phyloP scores from a whole-genome alignment of 2,888 invertebrate species.

The Caenorhabditis drosophilae region DNA sequence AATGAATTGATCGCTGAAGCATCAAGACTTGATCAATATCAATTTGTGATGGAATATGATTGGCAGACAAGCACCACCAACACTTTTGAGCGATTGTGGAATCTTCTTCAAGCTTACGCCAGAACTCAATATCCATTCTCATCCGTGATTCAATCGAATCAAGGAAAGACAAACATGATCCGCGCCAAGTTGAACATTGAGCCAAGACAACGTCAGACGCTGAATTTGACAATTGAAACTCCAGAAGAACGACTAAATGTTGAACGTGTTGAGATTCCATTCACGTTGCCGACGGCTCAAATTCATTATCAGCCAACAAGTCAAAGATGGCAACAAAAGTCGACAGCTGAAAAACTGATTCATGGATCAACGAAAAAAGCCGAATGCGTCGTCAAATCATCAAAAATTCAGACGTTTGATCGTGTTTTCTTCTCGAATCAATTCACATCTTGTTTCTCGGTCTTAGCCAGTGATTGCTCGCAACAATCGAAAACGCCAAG shows the following conservation, averaged over 20 bases:
- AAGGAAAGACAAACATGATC: constrained; percentile 26
- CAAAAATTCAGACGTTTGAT: constrained; percentile 65
- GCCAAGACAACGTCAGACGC: constrained; percentile 33
- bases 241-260: constrained; percentile 32
- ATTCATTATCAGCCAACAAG: constrained; percentile 31
- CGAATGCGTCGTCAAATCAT: constrained; percentile 42
- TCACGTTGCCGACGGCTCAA: constrained; percentile 39
- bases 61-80: constrained; percentile 12
- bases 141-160: constrained; percentile 20
- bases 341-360: constrained; percentile 26
- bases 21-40: constrained; percentile 48
- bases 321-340: constrained; percentile 18
- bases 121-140: constrained; percentile 28
- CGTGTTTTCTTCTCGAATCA: constrained; percentile 59
- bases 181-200: constrained; percentile 46
- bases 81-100: constrained; percentile 28
- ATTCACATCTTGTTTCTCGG: constrained; percentile 69
- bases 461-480: constrained; percentile 71
- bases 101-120: constrained; percentile 23
- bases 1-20: constrained; percentile 44
- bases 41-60: constrained; percentile 39
- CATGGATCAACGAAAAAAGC: constrained; percentile 24
- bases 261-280: constrained; percentile 30
- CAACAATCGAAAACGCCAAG: constrained; percentile 53
- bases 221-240: constrained; percentile 42